Evolutionary conservation across 2,113 vertebrate genomes (phyloP), one percentile per base, ranked within the genome.

Genomic region (Centropristis striata): DNA sequence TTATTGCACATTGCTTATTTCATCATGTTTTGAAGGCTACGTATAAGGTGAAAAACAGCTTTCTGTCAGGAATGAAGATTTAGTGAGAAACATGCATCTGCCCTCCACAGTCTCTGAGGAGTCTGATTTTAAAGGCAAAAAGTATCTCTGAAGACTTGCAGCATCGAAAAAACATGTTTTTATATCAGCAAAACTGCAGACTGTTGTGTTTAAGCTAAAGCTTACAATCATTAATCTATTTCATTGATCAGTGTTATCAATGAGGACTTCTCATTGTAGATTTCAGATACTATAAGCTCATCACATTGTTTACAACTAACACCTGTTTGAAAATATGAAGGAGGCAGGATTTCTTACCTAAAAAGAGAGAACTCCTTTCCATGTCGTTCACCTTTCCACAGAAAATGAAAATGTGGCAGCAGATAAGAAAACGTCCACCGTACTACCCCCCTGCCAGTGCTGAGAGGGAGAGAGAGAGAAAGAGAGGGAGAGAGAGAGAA

Each of bases 331-430:
- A 42, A 46, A 46, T 11, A 23, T 0, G 23, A 64, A 55, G 23
- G 4, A 27, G 0, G 58, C 20, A 4, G 3, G 2, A 21, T 76
- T 41, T 46, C 90, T 90, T 89, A 93, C 92, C 92, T 90, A 76
- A 10, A 88, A 82, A 70, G 46, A 60, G 50, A 77, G 23, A 75
- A 70, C 76, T 90, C 80, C 69, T 87, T 77, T 89, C 88, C 90
- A 93, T 93, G 67, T 82, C 78, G 81, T 63, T 78, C 86, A 73
- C 77, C 78, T 87, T 71, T 84, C 69, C 74, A 53, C 39, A 50
- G 37, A 61, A 79, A 81, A 75, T 55, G 15, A 46, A 86, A 89
- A 85, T 80, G 84, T 68, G 71, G 46, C 51, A 28, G 66, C 32
- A 85, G 28, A 83, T 4, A 39, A 21, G 59, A 80, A 41, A 42